Base-by-base conservation (phyloP, 2,797 vertebrate species). In the Danio aesculapii region DNA sequence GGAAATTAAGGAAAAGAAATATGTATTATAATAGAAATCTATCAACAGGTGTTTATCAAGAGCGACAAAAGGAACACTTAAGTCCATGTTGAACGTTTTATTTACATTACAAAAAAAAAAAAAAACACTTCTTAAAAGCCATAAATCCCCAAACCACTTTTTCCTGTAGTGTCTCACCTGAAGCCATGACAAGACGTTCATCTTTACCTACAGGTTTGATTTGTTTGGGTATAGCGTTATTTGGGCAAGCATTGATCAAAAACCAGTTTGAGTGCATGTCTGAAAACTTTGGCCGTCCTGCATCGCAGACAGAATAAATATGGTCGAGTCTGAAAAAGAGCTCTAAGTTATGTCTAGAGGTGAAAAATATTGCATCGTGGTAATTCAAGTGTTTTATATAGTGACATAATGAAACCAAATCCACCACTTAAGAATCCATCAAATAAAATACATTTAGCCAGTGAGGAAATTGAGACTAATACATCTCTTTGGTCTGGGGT, bases 401-500 rank as follows among this genome's bases (percentile, higher is more conserved):
- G 83, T 87, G 82, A 86, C 86, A 88, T 86, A 87, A 88, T 88
- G 88, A 87, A 88, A 88, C 79, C 79, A 76, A 86, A 89, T 84
- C 84, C 83, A 86, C 74, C 78, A 87, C 79, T 87, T 83, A 83
- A 87, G 81, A 81, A 89, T 88, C 83, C 84, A 88, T 88, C 84
- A 88, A 85, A 84, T 84, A 70, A 88, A 88, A 86, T 84, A 85
- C 64, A 64, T 83, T 86, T 84, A 81, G 81, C 86, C 80, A 85
- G 85, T 85, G 83, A 82, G 88, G 83, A 89, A 87, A 85, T 78
- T 82, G 84, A 88, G 89, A 87, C 89, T 85, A 86, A 90, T 87
- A 87, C 86, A 87, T 88, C 88, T 88, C 85, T 88, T 87, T 81
- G 86, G 88, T 88, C 86, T 85, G 80, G 82, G 86, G 79, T 86